Base-by-base conservation (phyloP, 1,140 invertebrate species). In the Meloidogyne chitwoodi region DNA sequence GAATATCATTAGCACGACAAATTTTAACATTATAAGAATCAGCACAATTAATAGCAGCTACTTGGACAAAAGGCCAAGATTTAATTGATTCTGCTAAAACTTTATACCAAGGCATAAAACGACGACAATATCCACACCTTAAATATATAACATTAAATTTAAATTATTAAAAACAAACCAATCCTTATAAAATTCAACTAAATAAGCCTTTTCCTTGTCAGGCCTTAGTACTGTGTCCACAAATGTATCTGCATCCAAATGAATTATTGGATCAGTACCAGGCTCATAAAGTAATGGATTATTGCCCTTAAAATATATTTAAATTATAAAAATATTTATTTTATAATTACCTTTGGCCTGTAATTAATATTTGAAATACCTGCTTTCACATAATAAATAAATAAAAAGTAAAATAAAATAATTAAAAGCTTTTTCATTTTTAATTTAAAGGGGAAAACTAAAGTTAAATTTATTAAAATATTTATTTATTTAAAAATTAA, bases 141-240 rank as follows among this genome's bases (percentile, higher is more conserved):
- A 61, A 19, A 56, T 12, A 27, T 22, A 12, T 3, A 2, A 14
- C 22, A 19, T n/a, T 56, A 26, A 4, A 19, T n/a, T 75, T 73
- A 29, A 44, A 16, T 38, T 2, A 22, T 75, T 38, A 22, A 26
- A 6, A n/a, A 41, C 70, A 12, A 34, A 75, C 81, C 82, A 83
- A 67, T 83, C 82, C 66, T 83, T 82, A 77, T 83, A 83, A 74
- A 83, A 83, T 56, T 84, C 82, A n/a, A 83, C 82, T 14, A 74
- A n/a, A 34, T 61, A 73, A 24, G 78, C 83, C 4, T 73, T 75
- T 38, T 29, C 27, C 6, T 65, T 41, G 79, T 74, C 68, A n/a
- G 80, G 79, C 24, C 67, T 71, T 64, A 79, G 76, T 22, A 83
- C 80, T n/a, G 82, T 83, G 65, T 83, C 82, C 63, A 44, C 69